Evolutionary conservation across 1,140 invertebrate species (phyloP), one percentile per base, ranked within the genome.

Genomic region (Oryctes rhinoceros): DNA sequence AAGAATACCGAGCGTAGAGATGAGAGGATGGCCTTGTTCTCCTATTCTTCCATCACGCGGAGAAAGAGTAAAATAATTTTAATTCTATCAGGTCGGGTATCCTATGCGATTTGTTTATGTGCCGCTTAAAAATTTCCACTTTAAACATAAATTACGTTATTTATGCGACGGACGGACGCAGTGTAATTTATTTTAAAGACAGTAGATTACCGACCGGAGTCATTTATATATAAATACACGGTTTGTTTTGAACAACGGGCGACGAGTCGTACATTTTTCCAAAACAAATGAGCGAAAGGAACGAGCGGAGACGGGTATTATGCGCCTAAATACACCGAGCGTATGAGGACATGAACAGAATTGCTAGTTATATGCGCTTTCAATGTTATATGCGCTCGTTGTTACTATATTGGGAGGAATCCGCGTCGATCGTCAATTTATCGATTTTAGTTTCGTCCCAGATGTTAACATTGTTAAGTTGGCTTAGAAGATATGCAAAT

Each of bases 151-250:
- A n/a, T n/a, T n/a, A n/a, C n/a, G n/a, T n/a, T n/a, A n/a, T n/a
- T n/a, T 35, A 76, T 76, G 44, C 39, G 44, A 44, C 44, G 44
- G 35, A n/a, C 44, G 39, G n/a, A 76, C 74, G 35, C 37, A 11
- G 3, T 76, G 74, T 76, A 76, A 76, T 76, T 76, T 76, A 76
- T 76, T 76, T 76, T 76, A 76, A 76, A 76, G 74, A 76, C 74
- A 76, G 74, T 76, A 76, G 74, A 76, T 76, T 76, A 76, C 74
- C 74, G 74, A 39, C 35, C 39, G 74, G 5, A 76, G 74, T 44
- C 74, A 76, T 76, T 76, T 76, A 76, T 76, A 76, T 44, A 76
- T 67, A 67, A 67, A 67, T 67, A 67, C 74, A 18, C 35, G 44
- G 74, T 76, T 76, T 48, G 74, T 48, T 76, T 76, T 76, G 37